phyloP scores from a whole-genome alignment of 2,888 invertebrate genomes.

The Brachyopa scutellaris region DNA sequence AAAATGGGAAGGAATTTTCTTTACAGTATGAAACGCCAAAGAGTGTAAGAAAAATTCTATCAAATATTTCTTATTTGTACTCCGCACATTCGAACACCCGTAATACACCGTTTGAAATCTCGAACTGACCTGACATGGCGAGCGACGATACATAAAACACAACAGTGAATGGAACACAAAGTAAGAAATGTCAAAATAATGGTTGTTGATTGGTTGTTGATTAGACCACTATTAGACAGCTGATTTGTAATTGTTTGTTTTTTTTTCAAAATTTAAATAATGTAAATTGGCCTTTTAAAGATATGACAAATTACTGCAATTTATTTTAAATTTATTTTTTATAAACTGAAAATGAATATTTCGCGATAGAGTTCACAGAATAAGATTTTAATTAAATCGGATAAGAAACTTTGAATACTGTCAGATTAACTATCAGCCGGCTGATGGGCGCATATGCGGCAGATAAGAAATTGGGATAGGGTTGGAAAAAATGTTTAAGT shows the following conservation, averaged over 20 bases:
- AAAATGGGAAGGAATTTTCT: neutral
- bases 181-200: conserved; percentile 15
- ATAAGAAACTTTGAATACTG: neutral
- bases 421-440: neutral
- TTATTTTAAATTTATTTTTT: too few species aligned
- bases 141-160: too few species aligned
- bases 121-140: too few species aligned
- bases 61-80: too few species aligned
- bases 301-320: too few species aligned
- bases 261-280: too few species aligned
- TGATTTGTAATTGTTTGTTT: neutral
- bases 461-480: neutral
- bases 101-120: neutral
- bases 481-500: neutral
- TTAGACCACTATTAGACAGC: neutral
- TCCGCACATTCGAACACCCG: too few species aligned
- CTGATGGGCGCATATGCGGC: neutral
- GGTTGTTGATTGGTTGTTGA: too few species aligned
- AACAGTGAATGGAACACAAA: too few species aligned
- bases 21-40: conserved; percentile 24
- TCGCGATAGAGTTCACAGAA: neutral
- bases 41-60: conserved; percentile 1
- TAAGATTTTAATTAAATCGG: neutral
- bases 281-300: too few species aligned
- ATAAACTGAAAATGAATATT: neutral